Evolutionary conservation across 2,888 invertebrate genomes (phyloP), one percentile per base, ranked within the genome.

Genomic region (Drosophila subquinaria): DNA sequence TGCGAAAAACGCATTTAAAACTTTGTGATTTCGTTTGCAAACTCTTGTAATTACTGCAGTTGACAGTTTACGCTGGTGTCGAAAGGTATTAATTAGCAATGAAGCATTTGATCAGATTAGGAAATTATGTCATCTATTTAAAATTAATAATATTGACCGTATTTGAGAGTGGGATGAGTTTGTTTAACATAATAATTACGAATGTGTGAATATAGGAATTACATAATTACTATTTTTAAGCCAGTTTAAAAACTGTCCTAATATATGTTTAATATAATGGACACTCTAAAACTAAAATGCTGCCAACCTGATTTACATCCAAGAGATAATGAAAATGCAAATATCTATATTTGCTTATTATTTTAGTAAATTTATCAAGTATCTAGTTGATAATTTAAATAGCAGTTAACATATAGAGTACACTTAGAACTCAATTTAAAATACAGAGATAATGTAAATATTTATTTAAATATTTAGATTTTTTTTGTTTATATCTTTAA

Each of bases 21-120:
- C 61, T 70, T 73, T 40, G 17, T 17, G 42, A 57, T 61, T 47
- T 62, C 50, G 15, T 65, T 52, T 20, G 27, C 6, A 57, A 69
- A 69, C n/a, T 47, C 43, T 11, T 47, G 60, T 33, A 69, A 72
- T 51, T 63, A 43, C 43, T 57, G 48, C 57, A 53, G 11, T 35
- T 43, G 42, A 48, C 53, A 62, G 60, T 15, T 51, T n/a, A 27
- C 48, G 13, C 17, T 59, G 20, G 15, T 23, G 38, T 20, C 33
- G 33, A 35, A 48, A 43, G 60, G 36, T 10, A 33, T 38, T 47
- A 66, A 66, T 51, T 40, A 47, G 9, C 23, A 40, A 47, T 52
- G 36, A 53, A 38, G 13, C 27, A 27, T 6, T 13, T 43, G 51
- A 30, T 10, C 42, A 27, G 35, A 43, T 59, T 38, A 51, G 3